Evolutionary conservation across 2,113 vertebrate genomes (phyloP), one percentile per base, ranked within the genome.

Genomic region (Octodon degus): DNA sequence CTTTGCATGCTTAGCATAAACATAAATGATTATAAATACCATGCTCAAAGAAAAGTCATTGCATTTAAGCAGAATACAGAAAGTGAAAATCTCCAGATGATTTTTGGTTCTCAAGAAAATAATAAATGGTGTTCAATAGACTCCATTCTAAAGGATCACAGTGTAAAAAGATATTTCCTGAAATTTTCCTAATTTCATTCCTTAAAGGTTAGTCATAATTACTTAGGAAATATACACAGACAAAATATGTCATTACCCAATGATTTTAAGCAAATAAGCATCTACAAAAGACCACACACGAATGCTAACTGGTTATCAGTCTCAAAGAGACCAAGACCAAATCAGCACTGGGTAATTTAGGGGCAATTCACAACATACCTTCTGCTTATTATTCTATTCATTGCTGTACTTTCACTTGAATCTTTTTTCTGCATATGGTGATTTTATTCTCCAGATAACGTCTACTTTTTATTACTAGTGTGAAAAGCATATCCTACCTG

Each of bases 331-430:
- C 17, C n/a, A 70, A 95, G 34, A 91, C 7, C 53, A 92, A 91
- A 87, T 65, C 34, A 89, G 25, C n/a, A 86, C 0, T 84, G 47
- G 6, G 43, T 53, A 81, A 87, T 91, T 91, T 84, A 13, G 6
- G 24, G 14, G 89, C 74, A 63, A 60, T 30, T 76, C 16, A 95
- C 86, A 86, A 93, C 91, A 83, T 47, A 80, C 13, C 62, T 80
- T 93, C 43, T 94, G 63, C 32, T 96, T 91, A 76, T 89, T 90
- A 84, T 94, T 97, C 81, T 82, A 82, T 74, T 96, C 40, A 62
- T 30, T 87, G 53, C 53, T 94, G 47, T 53, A 81, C 90, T 91
- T 95, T 91, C 86, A 80, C 20, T 60, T 96, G 84, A 87, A 88
- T 12, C 20, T 7, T 82, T 62, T 85, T 84, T 93, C 79, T 93